Percentiles rank a stretch among this genome's conserved stretches.
phyloP scores from a whole-genome alignment of 2,888 invertebrate species.

The Hesperia comma region DNA sequence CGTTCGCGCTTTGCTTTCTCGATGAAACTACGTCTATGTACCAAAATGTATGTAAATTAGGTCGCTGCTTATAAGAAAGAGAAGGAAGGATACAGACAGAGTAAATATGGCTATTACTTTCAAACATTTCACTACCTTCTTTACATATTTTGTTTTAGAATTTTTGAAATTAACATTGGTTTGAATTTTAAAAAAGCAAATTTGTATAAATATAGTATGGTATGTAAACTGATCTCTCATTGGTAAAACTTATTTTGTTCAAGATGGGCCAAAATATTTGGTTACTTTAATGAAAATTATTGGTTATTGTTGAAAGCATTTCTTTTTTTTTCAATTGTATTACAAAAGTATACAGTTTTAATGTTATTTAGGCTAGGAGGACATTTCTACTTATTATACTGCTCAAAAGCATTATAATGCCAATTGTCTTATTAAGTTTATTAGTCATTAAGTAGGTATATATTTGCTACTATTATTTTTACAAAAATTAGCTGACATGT shows the following conservation, averaged over 20 bases:
- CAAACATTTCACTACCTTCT: too few relatives aligned
- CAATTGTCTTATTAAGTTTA: conserved; percentile 32
- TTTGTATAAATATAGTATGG: too few relatives aligned
- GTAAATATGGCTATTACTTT: too few relatives aligned
- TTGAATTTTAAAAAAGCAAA: background rate
- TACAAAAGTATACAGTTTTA: conserved; percentile 37
- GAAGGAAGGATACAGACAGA: too few relatives aligned
- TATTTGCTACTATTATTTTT: conserved; percentile 20
- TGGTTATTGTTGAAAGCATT: conserved; percentile 5
- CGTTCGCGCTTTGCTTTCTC: too few relatives aligned
- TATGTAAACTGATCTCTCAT: conserved; percentile 38
- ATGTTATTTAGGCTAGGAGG: conserved; percentile 26
- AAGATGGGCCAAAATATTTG: conserved; percentile 33
- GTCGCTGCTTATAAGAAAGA: too few relatives aligned
- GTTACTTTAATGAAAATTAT: conserved; percentile 37
- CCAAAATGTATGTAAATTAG: too few relatives aligned
- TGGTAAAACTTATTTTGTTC: conserved; percentile 32
- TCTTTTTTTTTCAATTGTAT: conserved; percentile 28
- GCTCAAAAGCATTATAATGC: conserved; percentile 51
- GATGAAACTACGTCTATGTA: too few relatives aligned
- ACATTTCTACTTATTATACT: conserved; percentile 42
- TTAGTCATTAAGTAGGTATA: conserved; percentile 20
- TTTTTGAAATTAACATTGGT: conserved; percentile 9
- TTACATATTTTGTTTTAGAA: background rate
- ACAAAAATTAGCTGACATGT: conserved; percentile 13